Percentiles rank a stretch among this genome's conserved stretches.
phyloP scores from a whole-genome alignment of 2,113 vertebrate species.

The Indicator indicator region DNA sequence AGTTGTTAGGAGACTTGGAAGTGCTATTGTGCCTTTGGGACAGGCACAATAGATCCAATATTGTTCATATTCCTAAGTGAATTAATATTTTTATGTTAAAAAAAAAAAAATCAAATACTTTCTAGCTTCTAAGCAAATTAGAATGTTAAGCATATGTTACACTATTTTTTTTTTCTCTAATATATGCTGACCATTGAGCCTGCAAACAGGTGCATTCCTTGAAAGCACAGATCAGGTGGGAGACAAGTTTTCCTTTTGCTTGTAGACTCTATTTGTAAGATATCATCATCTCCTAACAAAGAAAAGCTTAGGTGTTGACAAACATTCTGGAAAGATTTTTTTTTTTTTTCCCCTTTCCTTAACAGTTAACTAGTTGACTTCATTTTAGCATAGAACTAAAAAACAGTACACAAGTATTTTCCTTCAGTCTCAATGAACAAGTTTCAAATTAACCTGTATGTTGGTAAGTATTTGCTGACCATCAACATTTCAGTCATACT shows the following conservation, averaged over 20 bases:
- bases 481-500: background rate
- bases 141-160: background rate
- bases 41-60: background rate
- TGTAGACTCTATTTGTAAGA: background rate
- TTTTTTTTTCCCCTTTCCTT: background rate
- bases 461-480: conserved; percentile 26
- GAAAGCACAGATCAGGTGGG: background rate
- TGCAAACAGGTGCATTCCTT: background rate
- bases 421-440: background rate
- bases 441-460: background rate
- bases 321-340: background rate
- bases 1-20: conserved; percentile 17
- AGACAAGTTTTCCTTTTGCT: background rate
- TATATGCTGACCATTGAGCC: background rate
- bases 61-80: background rate
- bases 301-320: background rate
- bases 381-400: background rate
- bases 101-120: background rate
- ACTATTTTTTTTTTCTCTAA: background rate
- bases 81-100: background rate
- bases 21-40: background rate
- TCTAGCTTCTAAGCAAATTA: background rate
- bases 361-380: background rate
- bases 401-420: background rate
- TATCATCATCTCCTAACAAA: background rate